phyloP scores from a whole-genome alignment of 2,888 invertebrate species.

The Blera fallax region DNA sequence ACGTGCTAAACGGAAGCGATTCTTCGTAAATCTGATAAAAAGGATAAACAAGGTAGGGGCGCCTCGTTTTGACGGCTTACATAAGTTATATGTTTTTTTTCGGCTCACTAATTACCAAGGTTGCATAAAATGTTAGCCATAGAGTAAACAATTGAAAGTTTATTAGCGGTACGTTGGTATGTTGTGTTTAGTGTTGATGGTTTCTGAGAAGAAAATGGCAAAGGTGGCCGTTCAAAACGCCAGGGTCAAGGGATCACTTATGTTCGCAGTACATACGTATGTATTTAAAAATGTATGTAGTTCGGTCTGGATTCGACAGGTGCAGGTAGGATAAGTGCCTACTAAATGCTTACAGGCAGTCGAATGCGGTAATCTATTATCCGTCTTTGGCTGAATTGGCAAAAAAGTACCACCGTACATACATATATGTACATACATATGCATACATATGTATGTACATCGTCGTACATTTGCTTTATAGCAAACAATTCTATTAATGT shows the following conservation, averaged over 20 bases:
- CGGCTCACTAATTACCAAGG: neutral
- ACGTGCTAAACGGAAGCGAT: conserved; percentile 34
- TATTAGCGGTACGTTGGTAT: neutral
- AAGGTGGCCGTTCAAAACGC: neutral
- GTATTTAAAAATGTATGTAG: too few species aligned
- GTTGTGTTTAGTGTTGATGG: neutral
- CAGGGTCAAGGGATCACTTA: neutral
- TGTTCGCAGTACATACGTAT: neutral
- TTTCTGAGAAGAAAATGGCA: neutral
- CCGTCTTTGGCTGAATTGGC: too few species aligned
- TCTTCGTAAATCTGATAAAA: conserved; percentile 23
- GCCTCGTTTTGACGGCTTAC: neutral
- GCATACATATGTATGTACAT: too few species aligned
- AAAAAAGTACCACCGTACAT: too few species aligned
- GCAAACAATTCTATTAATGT: too few species aligned
- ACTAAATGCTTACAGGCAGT: too few species aligned
- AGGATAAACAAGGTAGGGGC: conserved; percentile 18
- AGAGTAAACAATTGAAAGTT: neutral
- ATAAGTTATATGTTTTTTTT: neutral
- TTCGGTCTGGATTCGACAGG: neutral
- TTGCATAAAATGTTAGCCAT: neutral
- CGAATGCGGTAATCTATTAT: too few species aligned
- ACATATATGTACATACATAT: too few species aligned
- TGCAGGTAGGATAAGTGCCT: neutral
- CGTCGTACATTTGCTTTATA: too few species aligned